phyloP scores from a whole-genome alignment of 2,113 vertebrate species.

The Phrynosoma blainvillii region DNA sequence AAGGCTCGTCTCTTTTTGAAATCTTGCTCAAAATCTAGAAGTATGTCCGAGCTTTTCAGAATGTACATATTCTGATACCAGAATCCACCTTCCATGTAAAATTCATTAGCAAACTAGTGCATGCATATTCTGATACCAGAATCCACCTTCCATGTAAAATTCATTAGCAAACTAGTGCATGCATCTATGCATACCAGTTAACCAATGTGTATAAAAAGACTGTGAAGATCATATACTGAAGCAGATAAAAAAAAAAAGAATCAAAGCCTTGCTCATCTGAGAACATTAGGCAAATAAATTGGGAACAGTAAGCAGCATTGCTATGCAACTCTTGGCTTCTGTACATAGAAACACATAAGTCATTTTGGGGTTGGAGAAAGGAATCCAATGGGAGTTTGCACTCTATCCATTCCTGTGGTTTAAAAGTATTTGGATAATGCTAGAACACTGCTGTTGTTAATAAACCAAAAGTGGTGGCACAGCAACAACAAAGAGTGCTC shows the following conservation, averaged over 20 bases:
- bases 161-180: too few species aligned
- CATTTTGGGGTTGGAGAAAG: not conserved
- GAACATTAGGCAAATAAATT: not conserved
- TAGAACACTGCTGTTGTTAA: constrained; percentile 52
- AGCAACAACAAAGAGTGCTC: constrained; percentile 53
- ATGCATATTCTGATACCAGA: not conserved
- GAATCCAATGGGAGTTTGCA: constrained; percentile 24
- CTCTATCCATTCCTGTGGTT: constrained; percentile 61
- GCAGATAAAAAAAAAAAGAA: not conserved
- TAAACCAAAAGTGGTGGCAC: constrained; percentile 52
- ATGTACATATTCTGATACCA: not conserved
- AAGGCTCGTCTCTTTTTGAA: not conserved
- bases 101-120: not conserved
- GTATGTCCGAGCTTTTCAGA: not conserved
- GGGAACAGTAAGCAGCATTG: constrained; percentile 23
- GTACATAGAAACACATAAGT: constrained; percentile 38
- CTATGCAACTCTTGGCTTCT: constrained; percentile 34
- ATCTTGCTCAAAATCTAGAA: not conserved
- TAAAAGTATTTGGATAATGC: constrained; percentile 62
- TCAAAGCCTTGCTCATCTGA: not conserved
- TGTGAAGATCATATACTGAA: not conserved
- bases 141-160: not conserved
- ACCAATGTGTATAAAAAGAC: not conserved
- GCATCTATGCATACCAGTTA: not conserved
- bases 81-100: not conserved